Percentiles rank a stretch among this genome's conserved stretches.
These are phyloP conservation scores for Pseudopleuronectes americanus DNA, from an alignment of 2,797 vertebrate genomes.

Conservation along the genomic window DNA sequence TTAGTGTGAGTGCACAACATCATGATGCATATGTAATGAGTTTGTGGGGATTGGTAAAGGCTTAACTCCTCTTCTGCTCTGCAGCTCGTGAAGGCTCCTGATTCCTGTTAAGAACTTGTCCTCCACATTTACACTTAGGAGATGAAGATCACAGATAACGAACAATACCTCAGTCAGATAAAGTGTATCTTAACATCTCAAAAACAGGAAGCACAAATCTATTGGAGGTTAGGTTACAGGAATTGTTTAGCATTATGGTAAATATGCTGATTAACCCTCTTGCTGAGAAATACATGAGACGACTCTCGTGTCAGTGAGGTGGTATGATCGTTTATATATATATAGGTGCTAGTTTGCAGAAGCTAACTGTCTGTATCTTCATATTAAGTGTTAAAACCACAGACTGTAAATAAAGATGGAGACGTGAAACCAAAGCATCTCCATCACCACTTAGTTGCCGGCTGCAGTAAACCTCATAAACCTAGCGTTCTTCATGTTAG, in stretches of 20 bases:
- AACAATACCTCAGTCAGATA: background rate
- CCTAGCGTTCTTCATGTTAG: no score
- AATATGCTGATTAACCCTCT: background rate
- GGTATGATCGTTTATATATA: no score
- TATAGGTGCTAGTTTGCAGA: background rate
- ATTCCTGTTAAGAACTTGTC: conserved; percentile 7
- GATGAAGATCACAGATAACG: conserved; percentile 2
- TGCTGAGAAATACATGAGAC: background rate
- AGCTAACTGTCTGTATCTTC: background rate
- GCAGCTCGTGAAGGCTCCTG: background rate
- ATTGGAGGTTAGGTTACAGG: no score
- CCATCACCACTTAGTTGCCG: no score
- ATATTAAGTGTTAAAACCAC: background rate
- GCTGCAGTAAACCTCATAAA: no score
- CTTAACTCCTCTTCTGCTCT: conserved; percentile 12
- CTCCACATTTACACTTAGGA: conserved; percentile 1
- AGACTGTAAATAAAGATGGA: no score
- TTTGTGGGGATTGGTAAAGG: conserved; percentile 11
- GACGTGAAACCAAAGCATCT: no score
- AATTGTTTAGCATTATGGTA: background rate
- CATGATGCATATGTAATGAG: conserved; percentile 33
- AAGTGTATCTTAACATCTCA: background rate
- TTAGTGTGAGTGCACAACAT: conserved; percentile 51
- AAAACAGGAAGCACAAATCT: background rate
- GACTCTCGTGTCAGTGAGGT: background rate